A percentile compares a stretch with the other conserved stretches of the same genome.
These are phyloP conservation scores for Deladenus siricidicola DNA, from an alignment of 2,888 invertebrate genomes.

Conservation along the genomic window DNA sequence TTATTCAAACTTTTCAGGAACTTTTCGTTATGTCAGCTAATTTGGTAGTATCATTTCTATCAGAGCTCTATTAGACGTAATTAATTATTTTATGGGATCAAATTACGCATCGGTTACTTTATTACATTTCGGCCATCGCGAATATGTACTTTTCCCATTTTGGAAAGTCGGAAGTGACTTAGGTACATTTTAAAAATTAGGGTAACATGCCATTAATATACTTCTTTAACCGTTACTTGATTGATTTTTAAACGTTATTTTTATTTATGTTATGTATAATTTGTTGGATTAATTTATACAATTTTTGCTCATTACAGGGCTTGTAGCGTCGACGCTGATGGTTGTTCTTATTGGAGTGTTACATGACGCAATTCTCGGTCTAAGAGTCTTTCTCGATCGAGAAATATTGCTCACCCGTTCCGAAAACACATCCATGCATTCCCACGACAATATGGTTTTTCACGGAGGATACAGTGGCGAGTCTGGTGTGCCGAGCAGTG, in stretches of 20 bases:
- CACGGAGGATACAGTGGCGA: background rate
- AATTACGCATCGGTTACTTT: constrained; percentile 7
- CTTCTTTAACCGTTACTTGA: background rate
- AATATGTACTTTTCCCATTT: constrained; percentile 44
- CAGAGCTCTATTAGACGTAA: too few species aligned
- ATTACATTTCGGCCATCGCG: constrained; percentile 46
- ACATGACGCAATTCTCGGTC: constrained; percentile 34
- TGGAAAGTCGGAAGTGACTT: constrained; percentile 31
- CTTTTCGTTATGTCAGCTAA: too few species aligned
- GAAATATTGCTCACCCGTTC: constrained; percentile 9
- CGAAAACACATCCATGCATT: constrained; percentile 6
- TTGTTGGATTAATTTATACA: too few species aligned
- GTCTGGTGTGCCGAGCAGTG: background rate
- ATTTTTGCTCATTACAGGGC: constrained; percentile 27
- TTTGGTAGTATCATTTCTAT: too few species aligned
- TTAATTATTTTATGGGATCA: too few species aligned
- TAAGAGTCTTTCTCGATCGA: constrained; percentile 16
- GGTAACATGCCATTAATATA: background rate
- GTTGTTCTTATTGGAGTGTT: constrained; percentile 43
- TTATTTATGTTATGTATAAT: too few species aligned
- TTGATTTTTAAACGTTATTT: background rate
- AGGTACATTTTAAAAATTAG: background rate
- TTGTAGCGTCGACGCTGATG: constrained; percentile 44
- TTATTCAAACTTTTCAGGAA: too few species aligned
- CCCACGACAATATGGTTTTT: background rate